Percentiles rank a stretch among this genome's conserved stretches.
Evolutionary conservation across 2,888 invertebrate genomes (phyloP).

Genomic region (Lycocerus yunnanus): DNA sequence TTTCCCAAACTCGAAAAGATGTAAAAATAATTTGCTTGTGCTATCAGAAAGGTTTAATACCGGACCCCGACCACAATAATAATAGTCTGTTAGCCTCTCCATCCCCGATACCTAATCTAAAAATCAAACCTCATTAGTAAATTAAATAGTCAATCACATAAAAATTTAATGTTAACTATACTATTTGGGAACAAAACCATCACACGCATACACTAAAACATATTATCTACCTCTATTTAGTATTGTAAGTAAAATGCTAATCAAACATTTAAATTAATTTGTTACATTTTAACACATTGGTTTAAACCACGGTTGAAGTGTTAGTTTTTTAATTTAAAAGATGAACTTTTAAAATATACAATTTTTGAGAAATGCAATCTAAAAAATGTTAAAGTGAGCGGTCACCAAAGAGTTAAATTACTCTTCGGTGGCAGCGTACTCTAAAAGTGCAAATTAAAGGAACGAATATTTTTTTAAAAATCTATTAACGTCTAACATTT

Average conservation of each 20-base stretch:
- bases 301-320: not conserved
- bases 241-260: conserved; percentile 11
- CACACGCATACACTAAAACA: conserved; percentile 34
- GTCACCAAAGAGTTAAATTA: not conserved
- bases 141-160: conserved; percentile 8
- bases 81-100: conserved; percentile 31
- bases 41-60: not conserved
- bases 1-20: not conserved
- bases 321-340: not conserved
- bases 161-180: conserved; percentile 12
- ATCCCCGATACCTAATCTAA: conserved; percentile 33
- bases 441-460: not conserved
- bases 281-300: not conserved
- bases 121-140: conserved; percentile 16
- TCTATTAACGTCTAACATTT: not conserved
- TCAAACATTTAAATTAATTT: conserved; percentile 5
- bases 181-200: conserved; percentile 27
- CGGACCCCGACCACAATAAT: not conserved
- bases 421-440: not conserved
- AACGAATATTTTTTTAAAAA: not conserved
- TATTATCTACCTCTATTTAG: conserved; percentile 8
- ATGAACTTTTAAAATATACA: not conserved
- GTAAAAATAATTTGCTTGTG: not conserved
- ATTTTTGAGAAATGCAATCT: not conserved
- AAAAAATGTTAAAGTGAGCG: not conserved